Base-by-base conservation (phyloP, 2,888 invertebrate species). In the Nomada flava region DNA sequence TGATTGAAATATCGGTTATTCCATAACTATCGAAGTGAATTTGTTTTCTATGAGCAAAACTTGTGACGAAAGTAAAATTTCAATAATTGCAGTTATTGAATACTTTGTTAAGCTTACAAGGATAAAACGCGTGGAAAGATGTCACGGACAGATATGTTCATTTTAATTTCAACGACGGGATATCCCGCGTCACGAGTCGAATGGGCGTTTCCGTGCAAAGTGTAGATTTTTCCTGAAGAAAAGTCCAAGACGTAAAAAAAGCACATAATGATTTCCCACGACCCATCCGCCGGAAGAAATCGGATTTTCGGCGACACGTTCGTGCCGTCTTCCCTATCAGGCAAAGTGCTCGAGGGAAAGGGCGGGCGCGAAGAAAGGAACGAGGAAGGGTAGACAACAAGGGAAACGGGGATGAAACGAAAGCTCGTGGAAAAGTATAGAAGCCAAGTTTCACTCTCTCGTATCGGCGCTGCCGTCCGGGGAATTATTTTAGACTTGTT, bases 401-500 rank as follows among this genome's bases (percentile, higher is more conserved):
- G 63, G 29, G 44, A 29, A 44, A 57, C 52, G 50, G 53, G 63
- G 55, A 29, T 55, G 52, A 47, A 76, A 57, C 50, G 82, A 57
- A 55, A 60, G 53, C 73, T 57, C 23, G 69, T 62, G 68, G 68
- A 36, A 55, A 75, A 63, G 70, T 62, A 79, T 60, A 65, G 70
- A 20, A 73, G 52, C 47, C 60, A 57, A 52, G 62, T 23, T 50
- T 55, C 26, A 26, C 60, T 47, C 60, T 10, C n/a, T 68, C 71
- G 62, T 75, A 72, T 81, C 70, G 82, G 57, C 23, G 15, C 52
- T 42, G 52, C 29, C 75, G 68, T 26, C n/a, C 64, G 20, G 23
- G 47, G 74, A 86, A 89, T 88, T 85, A 89, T 89, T 88, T 88
- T 89, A 88, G 88, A 88, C 88, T 88, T 88, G 89, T 88, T 88